phyloP scores from a whole-genome alignment of 2,797 vertebrate species.

The Cebuella pygmaea region DNA sequence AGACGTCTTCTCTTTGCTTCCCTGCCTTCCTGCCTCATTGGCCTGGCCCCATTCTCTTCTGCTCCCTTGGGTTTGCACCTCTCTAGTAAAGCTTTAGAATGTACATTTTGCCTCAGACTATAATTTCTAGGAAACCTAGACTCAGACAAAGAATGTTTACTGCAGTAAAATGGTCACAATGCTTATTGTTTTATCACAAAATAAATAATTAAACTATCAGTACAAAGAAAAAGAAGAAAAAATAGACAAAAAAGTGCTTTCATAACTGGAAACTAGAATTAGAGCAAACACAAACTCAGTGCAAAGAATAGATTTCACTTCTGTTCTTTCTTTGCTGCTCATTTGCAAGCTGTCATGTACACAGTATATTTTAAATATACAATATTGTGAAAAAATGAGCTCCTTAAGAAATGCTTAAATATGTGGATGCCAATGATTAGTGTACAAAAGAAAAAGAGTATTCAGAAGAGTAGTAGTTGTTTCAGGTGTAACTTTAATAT shows the following conservation, averaged over 20 bases:
- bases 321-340: not conserved
- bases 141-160: constrained; percentile 10
- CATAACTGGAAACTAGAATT: constrained; percentile 2
- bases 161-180: constrained; percentile 17
- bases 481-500: not conserved
- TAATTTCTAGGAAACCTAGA: constrained; percentile 8
- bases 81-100: not conserved
- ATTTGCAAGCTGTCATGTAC: not conserved
- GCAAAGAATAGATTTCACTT: not conserved
- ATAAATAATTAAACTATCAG: constrained; percentile 41
- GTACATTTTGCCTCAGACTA: not conserved
- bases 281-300: not conserved
- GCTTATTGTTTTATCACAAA: constrained; percentile 6
- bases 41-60: not conserved
- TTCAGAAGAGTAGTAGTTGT: not conserved
- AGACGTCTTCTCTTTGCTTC: too few relatives aligned
- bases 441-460: not conserved
- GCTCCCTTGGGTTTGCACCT: not conserved
- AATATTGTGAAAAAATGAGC: not conserved
- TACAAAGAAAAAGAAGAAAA: not conserved
- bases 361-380: not conserved
- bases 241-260: not conserved
- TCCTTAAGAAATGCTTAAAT: not conserved
- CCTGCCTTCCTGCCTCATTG: not conserved
- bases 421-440: not conserved